These are phyloP conservation scores for Crossocerus cetratus DNA, from an alignment of 2,888 invertebrate genomes.

Conservation along the genomic window DNA sequence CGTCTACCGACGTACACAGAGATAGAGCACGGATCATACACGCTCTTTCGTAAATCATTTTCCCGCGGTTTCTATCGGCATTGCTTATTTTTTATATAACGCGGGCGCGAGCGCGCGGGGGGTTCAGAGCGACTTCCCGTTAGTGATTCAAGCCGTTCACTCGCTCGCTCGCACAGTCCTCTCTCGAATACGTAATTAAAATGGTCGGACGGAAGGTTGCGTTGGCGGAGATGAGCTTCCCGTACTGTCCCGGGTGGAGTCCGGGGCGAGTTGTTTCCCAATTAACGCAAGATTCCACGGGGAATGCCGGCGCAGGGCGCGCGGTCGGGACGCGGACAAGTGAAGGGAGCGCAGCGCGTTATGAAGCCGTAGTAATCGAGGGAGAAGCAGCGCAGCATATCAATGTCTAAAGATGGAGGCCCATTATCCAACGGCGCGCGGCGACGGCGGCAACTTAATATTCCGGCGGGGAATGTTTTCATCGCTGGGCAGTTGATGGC, in stretches of 20 bases:
- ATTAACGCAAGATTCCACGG: slow-evolving; percentile 17
- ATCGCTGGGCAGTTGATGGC: slow-evolving; percentile 66
- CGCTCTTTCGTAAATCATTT: slow-evolving; percentile 25
- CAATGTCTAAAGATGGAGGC: slow-evolving; percentile 22
- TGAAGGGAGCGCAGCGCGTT: too few relatives aligned
- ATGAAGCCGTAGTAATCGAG: slow-evolving; percentile 43
- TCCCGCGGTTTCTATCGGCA: slow-evolving; percentile 41
- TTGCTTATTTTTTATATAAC: slow-evolving; percentile 30
- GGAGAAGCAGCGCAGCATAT: slow-evolving; percentile 26
- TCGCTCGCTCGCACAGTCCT: background rate
- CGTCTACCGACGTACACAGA: slow-evolving; percentile 14
- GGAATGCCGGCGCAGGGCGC: slow-evolving; percentile 6
- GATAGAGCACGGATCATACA: too few relatives aligned
- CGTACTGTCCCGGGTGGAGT: background rate
- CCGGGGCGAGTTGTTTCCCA: background rate
- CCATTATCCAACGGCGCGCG: slow-evolving; percentile 50
- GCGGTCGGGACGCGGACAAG: too few relatives aligned
- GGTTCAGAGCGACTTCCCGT: slow-evolving; percentile 14
- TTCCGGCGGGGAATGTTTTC: slow-evolving; percentile 66
- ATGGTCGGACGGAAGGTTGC: too few relatives aligned
- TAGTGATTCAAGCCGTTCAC: slow-evolving; percentile 2
- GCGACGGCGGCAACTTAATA: slow-evolving; percentile 63
- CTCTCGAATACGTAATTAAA: too few relatives aligned
- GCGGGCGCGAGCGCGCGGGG: background rate
- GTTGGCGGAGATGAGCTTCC: background rate